Conservation (phyloP, 2,797 vertebrate genomes). For the Smutsia gigantea region DNA sequence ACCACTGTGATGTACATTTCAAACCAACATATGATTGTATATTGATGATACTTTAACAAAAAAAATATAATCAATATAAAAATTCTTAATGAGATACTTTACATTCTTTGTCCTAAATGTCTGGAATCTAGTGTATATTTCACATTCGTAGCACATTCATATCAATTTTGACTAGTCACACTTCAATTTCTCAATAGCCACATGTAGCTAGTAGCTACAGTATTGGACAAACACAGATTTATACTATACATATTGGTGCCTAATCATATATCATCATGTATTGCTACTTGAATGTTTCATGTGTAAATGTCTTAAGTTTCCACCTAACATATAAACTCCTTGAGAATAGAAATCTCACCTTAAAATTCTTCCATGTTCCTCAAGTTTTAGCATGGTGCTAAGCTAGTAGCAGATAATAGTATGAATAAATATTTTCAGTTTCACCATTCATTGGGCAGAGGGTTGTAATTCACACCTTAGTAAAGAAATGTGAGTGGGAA, state of each 20-base stretch:
- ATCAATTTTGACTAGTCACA: not conserved
- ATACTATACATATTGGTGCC: not conserved
- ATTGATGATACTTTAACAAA: too few species aligned
- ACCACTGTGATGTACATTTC: too few species aligned
- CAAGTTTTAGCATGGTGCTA: not conserved
- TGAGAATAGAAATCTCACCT: conserved; percentile 42
- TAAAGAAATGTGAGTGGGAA: conserved; percentile 56
- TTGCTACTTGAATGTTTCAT: conserved; percentile 34
- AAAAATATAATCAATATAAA: not conserved
- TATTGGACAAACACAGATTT: conserved; percentile 10
- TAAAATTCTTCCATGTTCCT: conserved; percentile 5
- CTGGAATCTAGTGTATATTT: conserved; percentile 22
- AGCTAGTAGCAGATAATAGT: not conserved
- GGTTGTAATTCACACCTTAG: conserved; percentile 51
- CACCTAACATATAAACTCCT: conserved; percentile 17
- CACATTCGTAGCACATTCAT: not conserved
- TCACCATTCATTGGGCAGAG: not conserved
- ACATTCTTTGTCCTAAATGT: conserved; percentile 20
- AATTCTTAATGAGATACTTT: conserved; percentile 46
- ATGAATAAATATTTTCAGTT: conserved; percentile 33
- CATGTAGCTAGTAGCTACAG: not conserved
- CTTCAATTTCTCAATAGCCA: not conserved
- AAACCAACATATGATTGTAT: too few species aligned
- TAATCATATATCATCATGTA: not conserved
- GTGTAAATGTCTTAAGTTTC: conserved; percentile 11